Base-by-base conservation (phyloP, 2,113 vertebrate species). In the Noturus placidus region DNA sequence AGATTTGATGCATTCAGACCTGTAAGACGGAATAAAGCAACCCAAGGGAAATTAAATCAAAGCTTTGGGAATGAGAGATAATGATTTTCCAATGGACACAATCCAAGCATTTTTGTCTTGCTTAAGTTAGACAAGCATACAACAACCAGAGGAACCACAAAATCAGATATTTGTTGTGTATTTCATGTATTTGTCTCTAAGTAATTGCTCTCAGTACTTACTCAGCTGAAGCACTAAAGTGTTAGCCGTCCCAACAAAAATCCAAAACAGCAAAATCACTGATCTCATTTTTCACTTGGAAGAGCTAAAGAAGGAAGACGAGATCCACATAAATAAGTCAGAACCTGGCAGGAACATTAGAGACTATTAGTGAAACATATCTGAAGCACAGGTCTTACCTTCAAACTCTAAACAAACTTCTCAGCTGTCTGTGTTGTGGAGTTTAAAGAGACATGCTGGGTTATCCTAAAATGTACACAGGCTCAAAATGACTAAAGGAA, bases 231-330 rank as follows among this genome's bases (percentile, higher is more conserved):
- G 65, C 0, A 89, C 63, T 0, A 89, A 70, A 35, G 92, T 89
- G 85, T 91, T 86, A 86, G 85, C 90, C 70, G 89, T 74, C 72
- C 89, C 81, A 46, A 86, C 63, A 57, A 91, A 57, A 74, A 92
- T 27, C 67, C 92, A 33, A 10, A 95, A 83, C 85, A 94, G 61
- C 56, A 94, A 33, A 5, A 81, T 33, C 25, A 91, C 19, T 7
- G 76, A 17, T 82, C 93, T 83, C 94, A 95, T 95, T 87, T 90
- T 90, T 78, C 78, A 46, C 59, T 90, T 54, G 79, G 33, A 74
- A 69, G 69, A 30, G 56, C 52, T 78, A 57, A 77, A 67, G 42
- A 86, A 13, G 52, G 38, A n/a, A 84, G 76, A 72, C 15, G 25
- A 56, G 46, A 46, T 63, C 87, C 46, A 74, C 33, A 83, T 83